Percentiles rank a stretch among this genome's conserved stretches.
Conservation (phyloP, 2,113 vertebrate species). For the Lamprotornis superbus region DNA sequence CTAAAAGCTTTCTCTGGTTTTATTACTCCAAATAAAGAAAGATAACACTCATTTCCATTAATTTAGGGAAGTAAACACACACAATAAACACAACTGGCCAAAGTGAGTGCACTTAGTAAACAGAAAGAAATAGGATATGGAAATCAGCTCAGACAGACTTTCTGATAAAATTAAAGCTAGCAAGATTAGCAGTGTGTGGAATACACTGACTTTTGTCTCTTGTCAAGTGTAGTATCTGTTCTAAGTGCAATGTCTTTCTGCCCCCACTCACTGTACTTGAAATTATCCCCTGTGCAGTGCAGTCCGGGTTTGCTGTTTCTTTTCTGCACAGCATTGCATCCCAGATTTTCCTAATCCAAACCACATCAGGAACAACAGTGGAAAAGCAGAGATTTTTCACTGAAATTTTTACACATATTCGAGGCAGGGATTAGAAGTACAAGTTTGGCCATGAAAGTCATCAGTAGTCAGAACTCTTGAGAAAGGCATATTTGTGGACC, state of each 20-base stretch:
- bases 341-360: neutral
- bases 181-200: neutral
- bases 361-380: neutral
- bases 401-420: neutral
- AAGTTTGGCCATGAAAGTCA: neutral
- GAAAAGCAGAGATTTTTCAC: neutral
- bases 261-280: too few relatives aligned
- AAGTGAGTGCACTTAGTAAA: neutral
- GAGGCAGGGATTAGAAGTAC: neutral
- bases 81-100: neutral
- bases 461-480: neutral
- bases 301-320: neutral
- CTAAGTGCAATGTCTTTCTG: neutral
- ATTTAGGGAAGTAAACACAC: neutral
- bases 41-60: neutral
- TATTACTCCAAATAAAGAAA: conserved; percentile 12
- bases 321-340: neutral
- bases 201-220: neutral
- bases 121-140: neutral
- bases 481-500: accelerated
- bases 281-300: neutral
- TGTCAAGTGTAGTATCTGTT: neutral
- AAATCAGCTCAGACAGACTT: neutral
- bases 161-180: neutral
- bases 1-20: neutral